Percentiles rank a stretch among this genome's conserved stretches.
Conservation (phyloP, 1,140 invertebrate genomes). For the Bombus difficillimus region DNA sequence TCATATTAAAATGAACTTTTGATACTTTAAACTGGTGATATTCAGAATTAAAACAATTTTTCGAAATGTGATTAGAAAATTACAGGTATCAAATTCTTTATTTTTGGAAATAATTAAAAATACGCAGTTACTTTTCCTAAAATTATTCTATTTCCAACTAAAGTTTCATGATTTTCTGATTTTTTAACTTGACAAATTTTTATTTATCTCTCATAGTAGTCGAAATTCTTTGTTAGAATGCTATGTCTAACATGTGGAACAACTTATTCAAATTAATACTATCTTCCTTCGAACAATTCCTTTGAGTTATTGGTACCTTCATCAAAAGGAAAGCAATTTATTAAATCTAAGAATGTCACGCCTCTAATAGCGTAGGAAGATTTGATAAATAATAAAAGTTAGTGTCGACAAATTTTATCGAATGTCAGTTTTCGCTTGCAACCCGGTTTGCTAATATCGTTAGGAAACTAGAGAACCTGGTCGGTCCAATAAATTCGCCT, state of each 20-base stretch:
- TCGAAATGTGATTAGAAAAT: not conserved
- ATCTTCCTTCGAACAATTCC: no score
- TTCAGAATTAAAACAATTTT: no score
- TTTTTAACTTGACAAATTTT: no score
- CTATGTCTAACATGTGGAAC: no score
- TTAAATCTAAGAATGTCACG: no score
- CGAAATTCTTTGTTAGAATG: no score
- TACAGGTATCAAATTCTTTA: not conserved
- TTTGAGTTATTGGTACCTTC: no score
- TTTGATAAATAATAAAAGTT: not conserved
- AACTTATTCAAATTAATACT: no score
- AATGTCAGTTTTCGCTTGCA: not conserved
- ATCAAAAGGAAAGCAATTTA: no score
- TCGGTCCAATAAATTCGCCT: conserved; percentile 40
- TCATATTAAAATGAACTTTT: not conserved
- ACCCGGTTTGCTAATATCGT: not conserved
- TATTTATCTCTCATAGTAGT: no score
- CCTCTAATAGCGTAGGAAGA: not conserved
- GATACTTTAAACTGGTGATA: not conserved
- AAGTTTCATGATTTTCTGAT: no score
- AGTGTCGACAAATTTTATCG: not conserved
- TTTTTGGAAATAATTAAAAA: not conserved
- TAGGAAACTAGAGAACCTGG: not conserved
- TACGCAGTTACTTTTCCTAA: not conserved
- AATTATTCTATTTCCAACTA: no score